Percentiles rank a stretch among this genome's conserved stretches.
Evolutionary conservation across 2,888 invertebrate genomes (phyloP).

Genomic region (Andrena trimmerana): DNA sequence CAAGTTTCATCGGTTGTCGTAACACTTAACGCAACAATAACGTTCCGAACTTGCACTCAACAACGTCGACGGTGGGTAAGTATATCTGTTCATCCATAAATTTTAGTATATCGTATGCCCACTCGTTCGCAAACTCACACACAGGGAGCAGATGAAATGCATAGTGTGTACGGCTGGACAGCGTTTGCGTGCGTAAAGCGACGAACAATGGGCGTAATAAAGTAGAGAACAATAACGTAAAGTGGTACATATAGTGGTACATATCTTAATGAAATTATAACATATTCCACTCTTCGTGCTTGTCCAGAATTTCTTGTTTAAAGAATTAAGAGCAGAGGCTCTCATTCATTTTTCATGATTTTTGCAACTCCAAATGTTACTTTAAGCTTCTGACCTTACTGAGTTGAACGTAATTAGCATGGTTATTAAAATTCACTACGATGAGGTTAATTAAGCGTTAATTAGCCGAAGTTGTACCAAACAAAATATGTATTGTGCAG

Average conservation of each 20-base stretch:
- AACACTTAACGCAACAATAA: conserved; percentile 70
- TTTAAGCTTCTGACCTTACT: too few species aligned
- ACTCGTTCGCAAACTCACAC: conserved; percentile 14
- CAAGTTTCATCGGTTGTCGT: conserved; percentile 56
- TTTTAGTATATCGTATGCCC: conserved; percentile 48
- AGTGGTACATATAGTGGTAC: conserved; percentile 42
- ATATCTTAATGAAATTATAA: conserved; percentile 47
- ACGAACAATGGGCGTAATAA: conserved; percentile 70
- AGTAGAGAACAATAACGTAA: conserved; percentile 54
- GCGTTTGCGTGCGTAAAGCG: conserved; percentile 47
- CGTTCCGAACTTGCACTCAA: conserved; percentile 49
- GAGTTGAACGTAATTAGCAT: too few species aligned
- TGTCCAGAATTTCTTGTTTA: too few species aligned
- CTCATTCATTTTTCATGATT: too few species aligned
- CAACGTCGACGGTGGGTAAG: conserved; percentile 42
- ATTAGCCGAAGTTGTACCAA: too few species aligned
- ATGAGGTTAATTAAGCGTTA: too few species aligned
- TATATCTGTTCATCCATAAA: conserved; percentile 70
- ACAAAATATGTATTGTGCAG: too few species aligned
- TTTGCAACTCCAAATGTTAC: too few species aligned
- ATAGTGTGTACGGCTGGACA: neutral
- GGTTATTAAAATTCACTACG: too few species aligned
- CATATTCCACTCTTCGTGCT: neutral
- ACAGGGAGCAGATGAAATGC: conserved; percentile 23
- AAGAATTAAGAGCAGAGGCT: too few species aligned